Evolutionary conservation across 2,113 vertebrate genomes (phyloP).

Genomic region (Cygnus atratus): DNA sequence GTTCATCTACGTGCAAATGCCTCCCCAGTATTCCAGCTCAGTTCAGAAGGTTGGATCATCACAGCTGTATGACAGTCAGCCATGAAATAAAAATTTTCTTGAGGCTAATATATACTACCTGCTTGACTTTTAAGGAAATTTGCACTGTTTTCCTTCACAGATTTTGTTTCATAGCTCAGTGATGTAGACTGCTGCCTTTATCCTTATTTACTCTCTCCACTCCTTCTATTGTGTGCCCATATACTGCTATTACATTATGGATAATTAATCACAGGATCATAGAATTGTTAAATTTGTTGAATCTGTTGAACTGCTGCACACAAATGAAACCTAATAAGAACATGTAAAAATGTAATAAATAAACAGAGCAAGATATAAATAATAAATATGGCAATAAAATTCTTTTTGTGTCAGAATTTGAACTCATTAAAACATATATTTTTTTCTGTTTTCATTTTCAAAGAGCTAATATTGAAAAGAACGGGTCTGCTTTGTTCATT

Average conservation of each 20-base stretch:
- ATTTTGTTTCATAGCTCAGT: background rate
- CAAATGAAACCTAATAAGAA: background rate
- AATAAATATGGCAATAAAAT: background rate
- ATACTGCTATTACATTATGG: background rate
- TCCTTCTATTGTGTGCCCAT: background rate
- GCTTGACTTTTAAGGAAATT: constrained; percentile 17
- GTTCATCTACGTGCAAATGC: background rate
- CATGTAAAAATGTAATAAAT: background rate
- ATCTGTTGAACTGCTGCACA: background rate
- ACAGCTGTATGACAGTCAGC: background rate
- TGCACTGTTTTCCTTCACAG: background rate
- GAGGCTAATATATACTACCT: background rate
- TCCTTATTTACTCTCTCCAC: background rate
- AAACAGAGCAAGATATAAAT: background rate
- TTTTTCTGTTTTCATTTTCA: background rate
- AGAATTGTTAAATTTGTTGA: background rate
- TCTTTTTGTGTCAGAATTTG: background rate
- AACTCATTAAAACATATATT: background rate
- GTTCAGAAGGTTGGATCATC: background rate
- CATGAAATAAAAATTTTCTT: background rate
- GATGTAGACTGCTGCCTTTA: background rate
- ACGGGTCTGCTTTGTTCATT: background rate
- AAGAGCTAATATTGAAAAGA: background rate
- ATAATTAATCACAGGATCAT: background rate
- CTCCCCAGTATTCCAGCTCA: background rate